Evolutionary conservation across 2,888 invertebrate species (phyloP), one percentile per base, ranked within the genome.

Genomic region (Coecobrya sp.): DNA sequence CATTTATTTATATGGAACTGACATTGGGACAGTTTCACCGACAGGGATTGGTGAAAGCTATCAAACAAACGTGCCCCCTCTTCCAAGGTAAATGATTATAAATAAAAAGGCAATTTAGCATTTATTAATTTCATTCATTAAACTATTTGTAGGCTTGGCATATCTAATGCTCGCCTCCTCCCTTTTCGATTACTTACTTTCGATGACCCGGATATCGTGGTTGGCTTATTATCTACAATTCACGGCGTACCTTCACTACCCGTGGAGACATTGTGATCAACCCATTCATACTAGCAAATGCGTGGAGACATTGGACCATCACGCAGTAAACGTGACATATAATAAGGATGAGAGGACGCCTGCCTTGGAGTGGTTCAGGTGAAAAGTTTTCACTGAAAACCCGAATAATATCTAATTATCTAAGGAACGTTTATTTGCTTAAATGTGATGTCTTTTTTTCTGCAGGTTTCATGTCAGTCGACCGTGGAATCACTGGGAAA

Each of bases 1-100:
- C 89, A 5, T 25, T 89, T 19, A 89, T 89, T 11, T 89, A 89
- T 27, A 52, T 73, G 84, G 89, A 89, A 42, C 73, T 89, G 5
- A 36, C n/a, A 16, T 11, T 89, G 0, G 89, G 89, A 0, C 89
- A 89, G 84, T 84, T 81, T 45, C 68, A 59, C 42, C 70, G 89
- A 22, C 30, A 25, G 30, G 84, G 89, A 22, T 36, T 70, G 10
- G 4, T 73, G 7, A 52, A 45, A 70, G 82, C 73, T 0, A 70
- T 84, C 19, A 19, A 42, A 22, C 52, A 84, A 27, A 52, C 36
- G 11, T 55, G 68, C 7, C 84, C 84, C 19, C 65, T 89, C 1
- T 84, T 89, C 70, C 70, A 68, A 59, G 89, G 86, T 55, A 27
- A 30, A 19, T 13, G n/a, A n/a, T n/a, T n/a, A n/a, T n/a, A n/a